Percentiles rank a stretch among this genome's conserved stretches.
These are phyloP conservation scores for Megaptera novaeangliae DNA, from an alignment of 2,113 vertebrate species.

Conservation along the genomic window DNA sequence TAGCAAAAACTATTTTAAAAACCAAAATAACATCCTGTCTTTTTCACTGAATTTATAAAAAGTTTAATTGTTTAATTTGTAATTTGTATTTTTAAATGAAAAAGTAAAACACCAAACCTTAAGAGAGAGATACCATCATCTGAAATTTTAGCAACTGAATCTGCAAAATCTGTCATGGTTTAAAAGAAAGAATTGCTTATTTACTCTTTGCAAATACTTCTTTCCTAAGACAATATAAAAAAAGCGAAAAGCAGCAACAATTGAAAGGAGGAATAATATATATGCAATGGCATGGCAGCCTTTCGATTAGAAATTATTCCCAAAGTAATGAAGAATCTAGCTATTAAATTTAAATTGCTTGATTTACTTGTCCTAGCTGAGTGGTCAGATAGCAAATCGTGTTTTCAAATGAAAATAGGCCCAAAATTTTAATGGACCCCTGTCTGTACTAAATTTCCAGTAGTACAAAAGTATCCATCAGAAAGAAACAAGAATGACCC, in stretches of 20 bases:
- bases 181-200: not conserved
- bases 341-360: not conserved
- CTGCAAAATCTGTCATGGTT: not conserved
- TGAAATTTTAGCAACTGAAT: conserved; percentile 34
- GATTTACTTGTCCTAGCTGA: conserved; percentile 20
- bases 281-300: not conserved
- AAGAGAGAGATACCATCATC: not conserved
- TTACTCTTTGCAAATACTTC: not conserved
- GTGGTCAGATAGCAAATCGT: conserved; percentile 61
- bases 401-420: conserved; percentile 65
- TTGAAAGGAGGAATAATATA: conserved; percentile 2
- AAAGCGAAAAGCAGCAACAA: not conserved
- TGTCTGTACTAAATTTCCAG: conserved; percentile 31
- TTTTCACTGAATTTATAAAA: not conserved
- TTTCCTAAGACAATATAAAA: not conserved
- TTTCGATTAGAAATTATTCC: conserved; percentile 49
- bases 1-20: not conserved
- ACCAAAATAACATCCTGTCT: not conserved
- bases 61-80: not conserved
- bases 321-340: conserved; percentile 48
- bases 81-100: not conserved
- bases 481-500: not conserved
- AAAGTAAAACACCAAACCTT: not conserved
- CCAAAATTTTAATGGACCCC: conserved; percentile 60
- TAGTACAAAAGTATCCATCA: conserved; percentile 40